A percentile compares a stretch with the other conserved stretches of the same genome.
phyloP scores from a whole-genome alignment of 2,888 invertebrate species.

The Spodoptera picta region DNA sequence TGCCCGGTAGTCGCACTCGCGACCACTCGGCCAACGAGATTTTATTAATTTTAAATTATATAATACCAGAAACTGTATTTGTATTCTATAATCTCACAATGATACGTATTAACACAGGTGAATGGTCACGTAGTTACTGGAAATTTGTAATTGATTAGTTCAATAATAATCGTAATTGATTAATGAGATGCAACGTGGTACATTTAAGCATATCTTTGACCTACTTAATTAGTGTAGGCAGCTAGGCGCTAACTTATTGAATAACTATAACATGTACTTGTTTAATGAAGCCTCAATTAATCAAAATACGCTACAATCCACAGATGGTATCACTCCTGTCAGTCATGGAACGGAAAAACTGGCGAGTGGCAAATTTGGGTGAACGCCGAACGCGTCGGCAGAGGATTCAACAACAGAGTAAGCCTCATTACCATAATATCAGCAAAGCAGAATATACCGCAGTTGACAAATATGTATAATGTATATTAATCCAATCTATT shows the following conservation, averaged over 20 bases:
- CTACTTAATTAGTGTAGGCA: not conserved
- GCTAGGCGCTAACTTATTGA: not conserved
- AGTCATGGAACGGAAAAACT: conserved; percentile 96
- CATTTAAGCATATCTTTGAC: not conserved
- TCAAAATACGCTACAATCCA: conserved; percentile 1
- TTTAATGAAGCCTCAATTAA: not conserved
- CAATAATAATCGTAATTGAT: not conserved
- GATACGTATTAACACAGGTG: no score
- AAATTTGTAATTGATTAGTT: no score
- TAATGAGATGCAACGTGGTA: not conserved
- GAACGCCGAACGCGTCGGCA: conserved; percentile 94
- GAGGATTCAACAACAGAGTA: conserved; percentile 96
- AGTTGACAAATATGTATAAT: not conserved
- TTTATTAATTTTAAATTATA: no score
- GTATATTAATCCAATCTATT: conserved; percentile 53
- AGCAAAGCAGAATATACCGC: not conserved
- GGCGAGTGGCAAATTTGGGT: conserved; percentile 97
- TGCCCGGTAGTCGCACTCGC: no score
- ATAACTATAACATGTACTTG: not conserved
- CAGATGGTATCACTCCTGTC: conserved; percentile 96
- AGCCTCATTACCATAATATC: conserved; percentile 63
- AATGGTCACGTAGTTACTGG: no score
- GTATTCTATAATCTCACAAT: no score
- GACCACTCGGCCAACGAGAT: no score
- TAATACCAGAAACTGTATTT: no score